Conservation (phyloP, 2,888 invertebrate genomes). For the Morpho achilles region DNA sequence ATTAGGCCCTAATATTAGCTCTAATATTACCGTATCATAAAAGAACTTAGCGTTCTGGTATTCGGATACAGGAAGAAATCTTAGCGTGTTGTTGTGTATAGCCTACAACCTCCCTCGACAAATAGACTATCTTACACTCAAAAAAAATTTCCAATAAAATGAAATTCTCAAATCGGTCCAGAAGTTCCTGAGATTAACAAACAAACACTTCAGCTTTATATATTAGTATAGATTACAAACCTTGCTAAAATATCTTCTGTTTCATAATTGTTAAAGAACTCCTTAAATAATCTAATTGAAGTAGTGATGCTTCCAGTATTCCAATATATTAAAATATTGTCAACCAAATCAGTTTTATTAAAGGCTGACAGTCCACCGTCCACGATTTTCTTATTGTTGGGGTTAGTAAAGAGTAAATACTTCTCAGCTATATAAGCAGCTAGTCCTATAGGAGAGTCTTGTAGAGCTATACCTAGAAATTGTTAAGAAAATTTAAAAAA, state of each 20-base stretch:
- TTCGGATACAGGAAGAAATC: too few relatives aligned
- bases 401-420: constrained; percentile 84
- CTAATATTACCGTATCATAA: too few relatives aligned
- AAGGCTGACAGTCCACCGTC: constrained; percentile 81
- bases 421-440: constrained; percentile 94
- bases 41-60: too few relatives aligned
- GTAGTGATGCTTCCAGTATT: constrained; percentile 66
- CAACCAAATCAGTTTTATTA: constrained; percentile 57
- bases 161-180: too few relatives aligned
- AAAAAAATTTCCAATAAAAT: too few relatives aligned
- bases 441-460: constrained; percentile 89
- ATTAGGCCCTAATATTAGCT: too few relatives aligned
- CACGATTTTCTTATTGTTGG: constrained; percentile 57
- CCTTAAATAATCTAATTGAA: constrained; percentile 81
- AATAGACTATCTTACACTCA: too few relatives aligned
- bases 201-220: too few relatives aligned
- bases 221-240: constrained; percentile 37
- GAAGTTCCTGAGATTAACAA: too few relatives aligned
- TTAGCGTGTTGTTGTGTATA: too few relatives aligned
- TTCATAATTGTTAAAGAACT: constrained; percentile 59
- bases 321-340: constrained; percentile 80
- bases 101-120: too few relatives aligned
- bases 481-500: too few relatives aligned
- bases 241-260: constrained; percentile 45
- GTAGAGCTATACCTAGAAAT: constrained; percentile 81